These are phyloP conservation scores for Lacerta viridis DNA, from an alignment of 2,797 vertebrate genomes.

Conservation along the genomic window DNA sequence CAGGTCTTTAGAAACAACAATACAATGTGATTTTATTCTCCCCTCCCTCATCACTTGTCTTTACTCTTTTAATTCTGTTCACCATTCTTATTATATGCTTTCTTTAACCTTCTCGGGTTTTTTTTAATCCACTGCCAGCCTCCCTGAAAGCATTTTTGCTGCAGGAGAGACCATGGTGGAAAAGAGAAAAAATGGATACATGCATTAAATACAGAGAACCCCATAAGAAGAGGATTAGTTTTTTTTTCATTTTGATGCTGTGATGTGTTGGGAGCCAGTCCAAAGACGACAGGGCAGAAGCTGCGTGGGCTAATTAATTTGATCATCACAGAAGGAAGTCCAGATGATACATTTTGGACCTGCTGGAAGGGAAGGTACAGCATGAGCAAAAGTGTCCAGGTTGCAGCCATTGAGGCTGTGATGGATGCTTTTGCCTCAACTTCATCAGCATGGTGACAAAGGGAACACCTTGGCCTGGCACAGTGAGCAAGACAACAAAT, in stretches of 20 bases:
- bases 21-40: background rate
- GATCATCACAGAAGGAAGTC: slow-evolving; percentile 21
- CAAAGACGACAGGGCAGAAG: slow-evolving; percentile 45
- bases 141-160: background rate
- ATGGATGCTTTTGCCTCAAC: background rate
- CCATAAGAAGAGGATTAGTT: slow-evolving; percentile 35
- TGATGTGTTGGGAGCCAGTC: slow-evolving; percentile 55
- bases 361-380: slow-evolving; percentile 19
- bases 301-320: slow-evolving; percentile 50
- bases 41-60: background rate
- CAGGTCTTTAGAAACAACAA: background rate
- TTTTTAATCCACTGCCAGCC: background rate
- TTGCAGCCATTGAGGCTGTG: background rate
- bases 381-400: slow-evolving; percentile 11
- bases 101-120: too few species aligned
- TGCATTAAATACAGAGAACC: background rate
- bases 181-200: background rate
- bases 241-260: slow-evolving; percentile 50
- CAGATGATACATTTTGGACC: slow-evolving; percentile 36
- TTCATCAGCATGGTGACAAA: slow-evolving; percentile 23
- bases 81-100: background rate
- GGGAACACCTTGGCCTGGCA: slow-evolving; percentile 23
- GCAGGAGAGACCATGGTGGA: background rate
- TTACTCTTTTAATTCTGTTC: background rate
- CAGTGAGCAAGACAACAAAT: slow-evolving; percentile 28